These are phyloP conservation scores for Pleuronectes platessa DNA, from an alignment of 2,113 vertebrate species.

Conservation along the genomic window DNA sequence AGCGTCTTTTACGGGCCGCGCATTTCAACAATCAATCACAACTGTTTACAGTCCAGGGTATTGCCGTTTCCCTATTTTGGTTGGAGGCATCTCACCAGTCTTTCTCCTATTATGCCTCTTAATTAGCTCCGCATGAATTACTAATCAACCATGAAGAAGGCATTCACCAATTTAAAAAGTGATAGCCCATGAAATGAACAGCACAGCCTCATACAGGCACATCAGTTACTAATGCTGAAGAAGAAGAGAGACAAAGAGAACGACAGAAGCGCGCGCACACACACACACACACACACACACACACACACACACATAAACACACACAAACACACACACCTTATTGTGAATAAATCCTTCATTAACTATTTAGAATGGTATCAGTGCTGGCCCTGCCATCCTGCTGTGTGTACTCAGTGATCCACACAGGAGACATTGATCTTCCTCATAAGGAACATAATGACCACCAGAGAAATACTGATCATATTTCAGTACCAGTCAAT, in stretches of 20 bases:
- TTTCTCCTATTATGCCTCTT: constrained; percentile 82
- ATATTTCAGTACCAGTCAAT: constrained; percentile 81
- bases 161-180: constrained; percentile 84
- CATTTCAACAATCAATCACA: constrained; percentile 56
- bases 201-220: constrained; percentile 66
- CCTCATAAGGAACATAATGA: constrained; percentile 81
- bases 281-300: constrained; percentile 10
- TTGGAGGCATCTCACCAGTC: constrained; percentile 71
- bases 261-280: not conserved
- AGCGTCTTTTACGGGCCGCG: constrained; percentile 40
- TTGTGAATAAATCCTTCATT: constrained; percentile 75
- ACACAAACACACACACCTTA: constrained; percentile 57
- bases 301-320: constrained; percentile 9
- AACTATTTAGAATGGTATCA: constrained; percentile 80
- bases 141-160: constrained; percentile 84
- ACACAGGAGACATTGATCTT: constrained; percentile 81
- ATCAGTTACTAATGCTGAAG: constrained; percentile 72
- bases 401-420: constrained; percentile 73
- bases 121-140: constrained; percentile 83
- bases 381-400: constrained; percentile 61
- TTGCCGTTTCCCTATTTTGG: constrained; percentile 59
- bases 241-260: constrained; percentile 23
- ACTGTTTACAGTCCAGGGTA: constrained; percentile 65
- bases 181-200: constrained; percentile 86
- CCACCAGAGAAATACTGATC: constrained; percentile 80